Conservation (phyloP, 2,797 vertebrate genomes). For the Mallotus villosus region DNA sequence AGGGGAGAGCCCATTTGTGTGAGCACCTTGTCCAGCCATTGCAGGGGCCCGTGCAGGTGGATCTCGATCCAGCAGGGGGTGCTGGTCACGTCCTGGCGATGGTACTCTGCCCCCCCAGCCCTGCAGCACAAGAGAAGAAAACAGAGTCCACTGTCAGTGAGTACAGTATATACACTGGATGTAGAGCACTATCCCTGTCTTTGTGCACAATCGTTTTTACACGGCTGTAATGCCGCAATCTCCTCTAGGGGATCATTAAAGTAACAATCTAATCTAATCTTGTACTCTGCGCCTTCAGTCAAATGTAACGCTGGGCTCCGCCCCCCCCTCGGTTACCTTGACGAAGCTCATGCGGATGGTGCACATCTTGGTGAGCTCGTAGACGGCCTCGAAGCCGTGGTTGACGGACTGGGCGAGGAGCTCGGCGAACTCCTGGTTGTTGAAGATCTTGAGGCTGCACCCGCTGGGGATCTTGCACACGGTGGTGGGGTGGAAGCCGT, state of each 20-base stretch:
- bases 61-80: slow-evolving; percentile 99
- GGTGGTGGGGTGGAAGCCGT: slow-evolving; percentile 93
- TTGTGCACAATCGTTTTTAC: no score
- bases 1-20: slow-evolving; percentile 99
- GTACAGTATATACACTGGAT: background rate
- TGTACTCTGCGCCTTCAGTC: no score
- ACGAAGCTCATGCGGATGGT: slow-evolving; percentile 98
- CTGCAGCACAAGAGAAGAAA: slow-evolving; percentile 65
- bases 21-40: slow-evolving; percentile 99
- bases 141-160: background rate
- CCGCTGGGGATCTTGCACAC: slow-evolving; percentile 97
- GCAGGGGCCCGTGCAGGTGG: slow-evolving; percentile 95
- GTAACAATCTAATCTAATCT: no score
- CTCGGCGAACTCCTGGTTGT: slow-evolving; percentile 96
- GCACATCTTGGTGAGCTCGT: slow-evolving; percentile 98
- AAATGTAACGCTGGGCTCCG: no score
- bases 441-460: slow-evolving; percentile 96
- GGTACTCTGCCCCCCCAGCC: slow-evolving; percentile 99
- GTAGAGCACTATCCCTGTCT: no score
- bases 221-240: no score
- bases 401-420: slow-evolving; percentile 94
- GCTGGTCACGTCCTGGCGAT: slow-evolving; percentile 98
- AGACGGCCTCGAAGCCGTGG: slow-evolving; percentile 95
- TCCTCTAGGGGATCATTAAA: no score
- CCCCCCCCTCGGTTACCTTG: slow-evolving; percentile 73